These are phyloP conservation scores for Saccostrea echinata DNA, from an alignment of 1,140 invertebrate species.

Conservation along the genomic window DNA sequence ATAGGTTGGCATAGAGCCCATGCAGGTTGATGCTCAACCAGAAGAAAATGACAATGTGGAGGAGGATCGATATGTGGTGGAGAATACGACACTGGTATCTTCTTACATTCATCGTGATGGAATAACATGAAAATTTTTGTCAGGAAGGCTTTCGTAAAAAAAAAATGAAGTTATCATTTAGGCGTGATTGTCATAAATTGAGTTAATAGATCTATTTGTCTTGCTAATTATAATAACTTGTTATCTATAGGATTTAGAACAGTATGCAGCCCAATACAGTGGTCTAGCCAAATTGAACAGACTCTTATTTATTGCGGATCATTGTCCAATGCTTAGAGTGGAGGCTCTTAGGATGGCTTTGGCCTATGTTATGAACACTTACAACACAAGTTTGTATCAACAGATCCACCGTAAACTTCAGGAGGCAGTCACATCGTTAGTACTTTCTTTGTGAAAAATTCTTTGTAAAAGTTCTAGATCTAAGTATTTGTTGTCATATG, in stretches of 20 bases:
- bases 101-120: slow-evolving; percentile 13
- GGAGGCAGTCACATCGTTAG: slow-evolving; percentile 83
- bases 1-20: slow-evolving; percentile 87
- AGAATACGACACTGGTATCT: slow-evolving; percentile 91
- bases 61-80: slow-evolving; percentile 92
- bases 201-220: too few species aligned
- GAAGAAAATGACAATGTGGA: slow-evolving; percentile 96
- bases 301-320: slow-evolving; percentile 96
- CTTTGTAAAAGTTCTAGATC: not conserved
- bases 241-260: slow-evolving; percentile 90
- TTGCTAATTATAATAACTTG: not conserved
- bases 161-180: too few species aligned
- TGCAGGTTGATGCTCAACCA: slow-evolving; percentile 96
- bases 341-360: slow-evolving; percentile 98
- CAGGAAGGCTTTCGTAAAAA: too few species aligned
- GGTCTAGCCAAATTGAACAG: slow-evolving; percentile 95
- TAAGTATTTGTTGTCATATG: not conserved
- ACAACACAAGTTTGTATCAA: slow-evolving; percentile 95
- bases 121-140: too few species aligned
- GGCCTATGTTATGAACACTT: slow-evolving; percentile 95
- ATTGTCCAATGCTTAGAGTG: slow-evolving; percentile 92
- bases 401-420: slow-evolving; percentile 93
- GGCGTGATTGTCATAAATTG: too few species aligned
- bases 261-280: slow-evolving; percentile 93
- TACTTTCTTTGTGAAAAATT: slow-evolving; percentile 19